Evolutionary conservation across 2,888 invertebrate species (phyloP).

Genomic region (Amphiduros pacificus): DNA sequence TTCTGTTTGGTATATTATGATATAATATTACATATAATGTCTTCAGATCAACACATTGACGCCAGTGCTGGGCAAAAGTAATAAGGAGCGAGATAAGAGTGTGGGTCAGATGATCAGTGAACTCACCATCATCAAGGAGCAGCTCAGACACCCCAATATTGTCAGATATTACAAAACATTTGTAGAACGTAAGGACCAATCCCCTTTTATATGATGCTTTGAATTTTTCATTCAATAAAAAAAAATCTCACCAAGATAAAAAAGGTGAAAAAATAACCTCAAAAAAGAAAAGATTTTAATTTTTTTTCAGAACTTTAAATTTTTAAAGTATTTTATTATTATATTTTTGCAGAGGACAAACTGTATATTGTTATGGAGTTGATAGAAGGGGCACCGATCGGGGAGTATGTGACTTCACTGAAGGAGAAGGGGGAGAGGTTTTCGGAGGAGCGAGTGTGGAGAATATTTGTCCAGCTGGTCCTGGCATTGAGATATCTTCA

Average conservation of each 20-base stretch:
- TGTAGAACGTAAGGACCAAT: slow-evolving; percentile 57
- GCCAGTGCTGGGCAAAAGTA: slow-evolving; percentile 48
- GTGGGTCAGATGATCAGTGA: slow-evolving; percentile 61
- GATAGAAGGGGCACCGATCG: slow-evolving; percentile 60
- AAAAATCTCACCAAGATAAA: no score
- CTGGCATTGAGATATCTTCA: slow-evolving; percentile 61
- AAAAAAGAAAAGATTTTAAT: no score
- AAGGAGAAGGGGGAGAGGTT: slow-evolving; percentile 59
- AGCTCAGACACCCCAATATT: slow-evolving; percentile 61
- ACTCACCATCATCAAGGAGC: slow-evolving; percentile 59
- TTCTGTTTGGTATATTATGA: no score
- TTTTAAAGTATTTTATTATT: background rate
- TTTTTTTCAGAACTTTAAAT: background rate
- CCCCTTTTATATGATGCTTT: no score
- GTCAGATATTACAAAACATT: slow-evolving; percentile 61
- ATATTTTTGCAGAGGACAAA: slow-evolving; percentile 46
- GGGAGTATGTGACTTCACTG: slow-evolving; percentile 60
- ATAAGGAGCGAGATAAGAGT: slow-evolving; percentile 52
- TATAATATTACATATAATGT: no score
- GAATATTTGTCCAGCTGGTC: slow-evolving; percentile 60
- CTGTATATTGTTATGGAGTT: slow-evolving; percentile 62
- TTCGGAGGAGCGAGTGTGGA: slow-evolving; percentile 59
- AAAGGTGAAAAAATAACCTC: no score
- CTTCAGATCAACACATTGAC: slow-evolving; percentile 47
- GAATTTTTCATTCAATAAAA: no score